phyloP scores from a whole-genome alignment of 1,140 invertebrate genomes.

The Mercenaria mercenaria region DNA sequence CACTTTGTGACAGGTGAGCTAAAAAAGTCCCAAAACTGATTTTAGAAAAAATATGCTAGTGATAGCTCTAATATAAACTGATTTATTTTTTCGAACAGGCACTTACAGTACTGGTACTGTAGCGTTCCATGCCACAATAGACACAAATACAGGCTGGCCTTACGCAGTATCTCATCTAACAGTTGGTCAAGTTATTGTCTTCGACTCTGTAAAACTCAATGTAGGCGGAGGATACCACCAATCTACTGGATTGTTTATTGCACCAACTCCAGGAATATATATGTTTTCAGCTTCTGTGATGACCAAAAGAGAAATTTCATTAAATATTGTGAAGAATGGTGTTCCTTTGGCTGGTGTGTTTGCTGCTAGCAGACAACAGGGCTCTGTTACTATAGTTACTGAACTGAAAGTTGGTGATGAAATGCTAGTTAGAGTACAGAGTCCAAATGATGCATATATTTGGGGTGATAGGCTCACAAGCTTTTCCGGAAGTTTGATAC shows the following conservation, averaged over 20 bases:
- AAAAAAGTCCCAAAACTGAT: too few species aligned
- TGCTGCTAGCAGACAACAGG: neutral
- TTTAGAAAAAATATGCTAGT: too few species aligned
- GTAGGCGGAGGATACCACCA: constrained; percentile 26
- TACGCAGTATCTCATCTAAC: constrained; percentile 7
- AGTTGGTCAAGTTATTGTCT: constrained; percentile 11
- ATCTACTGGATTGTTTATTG: constrained; percentile 26
- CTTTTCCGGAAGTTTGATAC: constrained; percentile 26
- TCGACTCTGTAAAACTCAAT: neutral
- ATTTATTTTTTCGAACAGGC: too few species aligned
- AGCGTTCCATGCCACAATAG: constrained; percentile 34
- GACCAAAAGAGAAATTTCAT: neutral
- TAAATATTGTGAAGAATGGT: constrained; percentile 6
- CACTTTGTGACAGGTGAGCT: too few species aligned
- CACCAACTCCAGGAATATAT: constrained; percentile 9
- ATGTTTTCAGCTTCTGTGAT: constrained; percentile 43
- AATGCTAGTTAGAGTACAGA: neutral
- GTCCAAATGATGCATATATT: neutral
- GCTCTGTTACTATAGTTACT: neutral
- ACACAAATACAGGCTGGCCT: neutral
- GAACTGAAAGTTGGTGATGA: constrained; percentile 13
- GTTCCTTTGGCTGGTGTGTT: neutral
- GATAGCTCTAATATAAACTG: too few species aligned
- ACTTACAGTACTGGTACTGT: neutral
- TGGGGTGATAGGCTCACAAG: constrained; percentile 25